Evolutionary conservation across 1,140 invertebrate species (phyloP), one percentile per base, ranked within the genome.

Genomic region (Linepithema humile): DNA sequence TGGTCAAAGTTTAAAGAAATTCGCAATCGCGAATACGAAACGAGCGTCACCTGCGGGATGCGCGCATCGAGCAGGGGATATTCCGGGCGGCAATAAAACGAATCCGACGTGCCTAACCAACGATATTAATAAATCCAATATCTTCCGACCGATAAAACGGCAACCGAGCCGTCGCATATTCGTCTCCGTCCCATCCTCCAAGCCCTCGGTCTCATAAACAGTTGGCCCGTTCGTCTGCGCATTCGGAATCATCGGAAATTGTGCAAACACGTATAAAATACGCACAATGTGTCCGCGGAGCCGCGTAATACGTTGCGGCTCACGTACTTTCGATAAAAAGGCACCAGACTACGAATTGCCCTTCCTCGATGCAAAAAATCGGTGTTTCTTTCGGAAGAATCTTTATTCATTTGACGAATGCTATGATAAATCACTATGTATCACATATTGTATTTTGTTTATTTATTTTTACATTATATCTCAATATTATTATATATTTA

Each of bases 191-290:
- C 60, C 29, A 48, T 12, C 29, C 2, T 26, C 9, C 53, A 57
- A 50, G 64, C 67, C 82, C 85, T 57, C 53, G 60, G n/a, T 20
- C 55, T 55, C 43, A 74, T 87, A 85, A 88, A 89, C 87, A 89
- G 88, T 83, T 89, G 87, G 87, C 59, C 40, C 12, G 67, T 55
- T 83, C 55, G 20, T 77, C 32, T 62, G 29, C 40, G 57, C 65
- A 55, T 35, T 57, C 72, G 78, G 82, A 90, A 73, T 85, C 85
- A 84, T 74, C 70, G 90, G 89, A 88, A 93, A 94, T 94, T 94
- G 93, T 94, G 93, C 93, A 94, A 94, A 94, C 90, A 93, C 92
- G 93, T 93, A 94, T 94, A 92, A 94, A 94, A 94, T 94, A 82
- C 85, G 86, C 84, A 94, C 93, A 94, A 94, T 94, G 93, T 93